phyloP scores from a whole-genome alignment of 1,140 invertebrate species.

The Platorchestia sp. region DNA sequence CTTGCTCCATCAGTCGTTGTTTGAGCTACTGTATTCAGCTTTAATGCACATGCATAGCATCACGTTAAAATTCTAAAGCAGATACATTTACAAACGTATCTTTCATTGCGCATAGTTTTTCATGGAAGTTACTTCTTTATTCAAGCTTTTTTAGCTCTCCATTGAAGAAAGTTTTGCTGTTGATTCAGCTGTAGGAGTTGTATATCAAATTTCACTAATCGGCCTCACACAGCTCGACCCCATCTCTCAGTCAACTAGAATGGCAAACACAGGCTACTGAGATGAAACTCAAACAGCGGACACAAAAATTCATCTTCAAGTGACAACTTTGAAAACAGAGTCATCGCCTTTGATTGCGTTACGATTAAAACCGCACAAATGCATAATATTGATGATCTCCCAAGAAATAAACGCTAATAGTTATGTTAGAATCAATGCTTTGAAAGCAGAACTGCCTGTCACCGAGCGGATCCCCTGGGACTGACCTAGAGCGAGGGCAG shows the following conservation, averaged over 20 bases:
- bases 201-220: not conserved
- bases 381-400: not conserved
- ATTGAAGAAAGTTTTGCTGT: too few relatives aligned
- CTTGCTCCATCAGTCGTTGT: too few relatives aligned
- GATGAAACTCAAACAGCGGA: not conserved
- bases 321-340: not conserved
- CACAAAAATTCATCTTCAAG: too few relatives aligned
- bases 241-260: not conserved
- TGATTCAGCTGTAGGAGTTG: too few relatives aligned
- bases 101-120: too few relatives aligned
- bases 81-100: too few relatives aligned
- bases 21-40: too few relatives aligned
- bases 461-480: not conserved
- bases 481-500: not conserved
- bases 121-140: too few relatives aligned
- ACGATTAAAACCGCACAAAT: not conserved
- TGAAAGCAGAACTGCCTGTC: not conserved
- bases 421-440: not conserved
- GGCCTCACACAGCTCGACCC: not conserved
- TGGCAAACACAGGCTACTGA: not conserved
- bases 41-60: too few relatives aligned
- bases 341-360: not conserved
- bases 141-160: too few relatives aligned
- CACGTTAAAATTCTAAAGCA: too few relatives aligned
- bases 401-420: not conserved